Base-by-base conservation (phyloP, 2,113 vertebrate genomes). In the Leucosticte australis region DNA sequence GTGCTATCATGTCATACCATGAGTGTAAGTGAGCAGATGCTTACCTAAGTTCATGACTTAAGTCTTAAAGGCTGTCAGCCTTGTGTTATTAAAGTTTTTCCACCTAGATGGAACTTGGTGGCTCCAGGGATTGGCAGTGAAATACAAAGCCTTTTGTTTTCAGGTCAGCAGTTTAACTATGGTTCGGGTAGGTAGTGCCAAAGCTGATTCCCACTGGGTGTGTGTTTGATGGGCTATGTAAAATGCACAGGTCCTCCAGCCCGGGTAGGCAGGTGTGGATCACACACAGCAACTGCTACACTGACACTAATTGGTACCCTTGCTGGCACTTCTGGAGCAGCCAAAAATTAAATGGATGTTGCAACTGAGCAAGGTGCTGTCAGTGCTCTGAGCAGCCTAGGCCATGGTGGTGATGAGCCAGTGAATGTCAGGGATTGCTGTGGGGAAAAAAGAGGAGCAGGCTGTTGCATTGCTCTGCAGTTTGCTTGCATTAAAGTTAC, bases 81-180 rank as follows among this genome's bases (percentile, higher is more conserved):
- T 74, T 49, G 47, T 39, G 52, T 67, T 93, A 63, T 31, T 83
- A 4, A 92, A 94, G 71, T 93, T 96, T 90, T 91, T 75, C 69
- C 35, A 67, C 44, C 27, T 47, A 19, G 31, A n/a, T 57, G 56
- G 90, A 90, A 81, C 76, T 92, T 81, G 76, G 57, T 94, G 88
- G 64, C 79, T 93, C 31, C 65, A 64, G 73, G 71, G 83, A 81
- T 20, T 89, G 88, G 39, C 63, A 88, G 15, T 56, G 87, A 96
- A 93, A 83, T 67, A 77, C 75, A 70, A 77, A 93, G 52, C 71
- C 88, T 94, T 88, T 97, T 83, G 64, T 95, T 86, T 92, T 95
- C 88, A 95, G 89, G 79, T 96, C 92, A 96, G 39, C 9, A 3
- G 64, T 86, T 90, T 87, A 90, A 90, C 46, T 90, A 26, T 56